Base-by-base conservation (phyloP, 1,140 invertebrate species). In the Euglossa dilemma region DNA sequence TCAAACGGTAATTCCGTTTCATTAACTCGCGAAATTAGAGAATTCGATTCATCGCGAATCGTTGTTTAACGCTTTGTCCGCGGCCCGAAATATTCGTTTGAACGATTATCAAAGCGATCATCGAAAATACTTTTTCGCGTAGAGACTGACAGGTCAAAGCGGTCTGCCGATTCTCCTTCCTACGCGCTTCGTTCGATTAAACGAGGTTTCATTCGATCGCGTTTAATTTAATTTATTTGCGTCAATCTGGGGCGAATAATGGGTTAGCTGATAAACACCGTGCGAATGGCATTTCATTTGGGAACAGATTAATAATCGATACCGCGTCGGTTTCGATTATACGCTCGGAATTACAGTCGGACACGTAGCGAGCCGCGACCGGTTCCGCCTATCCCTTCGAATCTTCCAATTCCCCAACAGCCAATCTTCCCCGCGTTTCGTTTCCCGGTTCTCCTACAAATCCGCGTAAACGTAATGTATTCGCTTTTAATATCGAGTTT, bases 191-290 rank as follows among this genome's bases (percentile, higher is more conserved):
- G 50, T 36, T 28, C 84, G 52, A 45, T 67, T 67, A 67, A 77
- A 77, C 63, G 54, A 61, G 45, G 66, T 59, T 61, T 71, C 66
- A 45, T 59, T 76, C 83, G 74, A 76, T 72, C 71, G 74, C 64
- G 81, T 77, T 69, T 69, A 84, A 84, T 85, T n/a, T 52, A 78
- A 85, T 78, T 57, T 63, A 84, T 84, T 84, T 54, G 47, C 71
- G 74, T 84, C 84, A 67, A 79, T 85, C 47, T 64, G 79, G 69
- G 50, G 52, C n/a, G 64, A 52, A 72, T 78, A 83, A 85, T 79
- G 28, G 59, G 47, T 71, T 83, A 56, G 36, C 36, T 14, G 50
- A 57, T 74, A 59, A 74, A 45, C 23, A 47, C 36, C 23, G 23
- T 16, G n/a, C 20, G 20, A 57, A 66, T 78, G 64, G 56, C 56